A percentile compares a stretch with the other conserved stretches of the same genome.
These are phyloP conservation scores for Amblyjoppa proteus DNA, from an alignment of 2,888 invertebrate genomes.

Conservation along the genomic window DNA sequence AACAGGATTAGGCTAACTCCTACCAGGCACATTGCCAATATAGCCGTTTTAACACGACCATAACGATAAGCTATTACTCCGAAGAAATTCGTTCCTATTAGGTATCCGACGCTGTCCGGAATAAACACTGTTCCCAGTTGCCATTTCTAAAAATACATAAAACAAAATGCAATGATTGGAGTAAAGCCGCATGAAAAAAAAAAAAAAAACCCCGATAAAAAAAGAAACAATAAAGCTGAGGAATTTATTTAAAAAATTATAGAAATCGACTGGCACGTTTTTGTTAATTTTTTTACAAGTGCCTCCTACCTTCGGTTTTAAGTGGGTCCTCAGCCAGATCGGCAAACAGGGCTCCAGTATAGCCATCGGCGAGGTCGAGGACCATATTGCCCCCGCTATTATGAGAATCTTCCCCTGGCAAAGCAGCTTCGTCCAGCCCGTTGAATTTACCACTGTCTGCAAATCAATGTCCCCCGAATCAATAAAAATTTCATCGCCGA, in stretches of 20 bases:
- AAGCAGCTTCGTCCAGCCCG: slow-evolving; percentile 87
- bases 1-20: slow-evolving; percentile 89
- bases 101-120: slow-evolving; percentile 94
- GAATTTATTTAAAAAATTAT: neutral
- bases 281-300: neutral
- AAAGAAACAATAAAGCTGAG: neutral
- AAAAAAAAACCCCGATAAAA: neutral
- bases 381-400: slow-evolving; percentile 90
- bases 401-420: slow-evolving; percentile 88
- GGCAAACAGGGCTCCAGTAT: slow-evolving; percentile 94
- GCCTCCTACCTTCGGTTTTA: slow-evolving; percentile 87
- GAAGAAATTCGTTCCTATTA: slow-evolving; percentile 93
- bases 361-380: slow-evolving; percentile 93
- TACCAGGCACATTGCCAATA: slow-evolving; percentile 88
- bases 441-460: slow-evolving; percentile 68
- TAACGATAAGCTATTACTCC: slow-evolving; percentile 88
- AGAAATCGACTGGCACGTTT: neutral
- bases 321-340: slow-evolving; percentile 91
- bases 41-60: slow-evolving; percentile 89
- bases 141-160: slow-evolving; percentile 86
- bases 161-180: neutral
- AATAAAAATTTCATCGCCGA: neutral
- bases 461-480: slow-evolving; percentile 21
- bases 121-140: slow-evolving; percentile 93
- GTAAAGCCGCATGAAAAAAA: neutral